A percentile compares a stretch with the other conserved stretches of the same genome.
Evolutionary conservation across 1,140 invertebrate genomes (phyloP).

Genomic region (Drosophila micromelanica): DNA sequence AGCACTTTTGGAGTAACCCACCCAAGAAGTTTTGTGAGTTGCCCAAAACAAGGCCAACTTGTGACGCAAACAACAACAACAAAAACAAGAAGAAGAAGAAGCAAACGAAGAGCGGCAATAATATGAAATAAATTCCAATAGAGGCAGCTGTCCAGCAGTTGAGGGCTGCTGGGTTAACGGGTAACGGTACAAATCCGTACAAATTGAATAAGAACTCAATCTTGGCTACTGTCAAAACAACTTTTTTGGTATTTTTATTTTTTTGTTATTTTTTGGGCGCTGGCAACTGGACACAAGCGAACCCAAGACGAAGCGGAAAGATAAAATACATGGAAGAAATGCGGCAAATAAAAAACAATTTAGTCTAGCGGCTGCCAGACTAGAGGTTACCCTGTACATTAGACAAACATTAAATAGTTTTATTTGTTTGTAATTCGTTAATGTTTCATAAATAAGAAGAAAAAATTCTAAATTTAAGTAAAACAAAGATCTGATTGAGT

Average conservation of each 20-base stretch:
- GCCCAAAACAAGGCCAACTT: slow-evolving; percentile 70
- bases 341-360: too few relatives aligned
- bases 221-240: slow-evolving; percentile 81
- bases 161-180: neutral
- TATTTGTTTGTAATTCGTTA: too few relatives aligned
- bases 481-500: too few relatives aligned
- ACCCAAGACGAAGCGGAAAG: slow-evolving; percentile 38
- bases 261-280: slow-evolving; percentile 1
- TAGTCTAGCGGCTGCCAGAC: too few relatives aligned
- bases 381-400: too few relatives aligned
- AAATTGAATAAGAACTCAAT: slow-evolving; percentile 83
- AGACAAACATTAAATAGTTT: too few relatives aligned
- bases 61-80: slow-evolving; percentile 59
- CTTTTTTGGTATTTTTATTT: slow-evolving; percentile 31
- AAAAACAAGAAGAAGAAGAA: too few relatives aligned
- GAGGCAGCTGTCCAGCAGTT: neutral
- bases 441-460: too few relatives aligned
- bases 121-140: slow-evolving; percentile 78
- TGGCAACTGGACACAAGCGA: slow-evolving; percentile 14
- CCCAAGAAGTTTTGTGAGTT: slow-evolving; percentile 59
- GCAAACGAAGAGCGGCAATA: slow-evolving; percentile 52
- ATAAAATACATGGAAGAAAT: slow-evolving; percentile 45
- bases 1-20: slow-evolving; percentile 12
- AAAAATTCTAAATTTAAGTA: too few relatives aligned
- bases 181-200: slow-evolving; percentile 67